Conservation (phyloP, 2,797 vertebrate species). For the Bradypodion ventrale region DNA sequence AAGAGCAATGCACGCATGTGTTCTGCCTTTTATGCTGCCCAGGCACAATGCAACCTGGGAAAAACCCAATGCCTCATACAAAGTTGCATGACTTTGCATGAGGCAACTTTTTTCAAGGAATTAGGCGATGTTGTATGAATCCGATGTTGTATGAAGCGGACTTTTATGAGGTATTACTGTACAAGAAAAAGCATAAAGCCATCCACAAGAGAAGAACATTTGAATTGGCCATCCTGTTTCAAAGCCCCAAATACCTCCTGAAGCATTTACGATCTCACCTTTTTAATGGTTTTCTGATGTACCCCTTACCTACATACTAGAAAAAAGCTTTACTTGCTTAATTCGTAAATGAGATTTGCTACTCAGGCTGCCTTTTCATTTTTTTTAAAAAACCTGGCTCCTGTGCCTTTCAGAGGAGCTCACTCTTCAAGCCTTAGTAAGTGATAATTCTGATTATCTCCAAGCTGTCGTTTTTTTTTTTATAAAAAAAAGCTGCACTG, state of each 20-base stretch:
- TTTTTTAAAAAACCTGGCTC: not conserved
- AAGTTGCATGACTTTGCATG: too few species aligned
- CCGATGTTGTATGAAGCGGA: too few species aligned
- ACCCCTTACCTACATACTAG: not conserved
- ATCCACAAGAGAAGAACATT: not conserved
- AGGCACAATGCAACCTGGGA: too few species aligned
- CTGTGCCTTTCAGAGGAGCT: not conserved
- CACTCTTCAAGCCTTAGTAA: not conserved
- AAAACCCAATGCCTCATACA: too few species aligned
- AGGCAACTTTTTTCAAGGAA: too few species aligned
- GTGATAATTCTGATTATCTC: too few species aligned
- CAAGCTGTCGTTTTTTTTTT: not conserved
- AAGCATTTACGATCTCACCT: not conserved
- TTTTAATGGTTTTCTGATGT: not conserved
- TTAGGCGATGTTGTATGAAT: too few species aligned
- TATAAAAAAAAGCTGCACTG: not conserved
- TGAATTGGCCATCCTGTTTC: not conserved
- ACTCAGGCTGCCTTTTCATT: too few species aligned
- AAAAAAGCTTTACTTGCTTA: not conserved
- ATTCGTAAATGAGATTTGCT: not conserved
- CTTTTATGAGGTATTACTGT: too few species aligned
- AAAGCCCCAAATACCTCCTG: not conserved
- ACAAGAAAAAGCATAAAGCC: too few species aligned
- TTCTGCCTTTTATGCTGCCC: too few species aligned
- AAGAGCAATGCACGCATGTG: too few species aligned